A percentile compares a stretch with the other conserved stretches of the same genome.
These are phyloP conservation scores for Chydorus sphaericus DNA, from an alignment of 2,888 invertebrate genomes.

Conservation along the genomic window DNA sequence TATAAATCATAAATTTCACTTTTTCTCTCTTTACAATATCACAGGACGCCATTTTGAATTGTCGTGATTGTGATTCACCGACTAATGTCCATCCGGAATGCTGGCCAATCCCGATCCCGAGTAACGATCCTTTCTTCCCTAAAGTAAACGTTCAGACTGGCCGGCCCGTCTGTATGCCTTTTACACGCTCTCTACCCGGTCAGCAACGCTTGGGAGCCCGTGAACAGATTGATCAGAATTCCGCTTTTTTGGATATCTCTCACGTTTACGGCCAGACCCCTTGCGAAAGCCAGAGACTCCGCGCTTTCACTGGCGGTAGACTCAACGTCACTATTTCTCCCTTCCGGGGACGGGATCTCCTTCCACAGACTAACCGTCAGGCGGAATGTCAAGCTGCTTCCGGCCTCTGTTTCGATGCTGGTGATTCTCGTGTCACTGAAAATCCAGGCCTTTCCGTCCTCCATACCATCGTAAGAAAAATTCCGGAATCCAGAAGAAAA, in stretches of 20 bases:
- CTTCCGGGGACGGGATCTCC: constrained; percentile 50
- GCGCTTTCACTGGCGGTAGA: constrained; percentile 57
- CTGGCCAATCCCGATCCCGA: constrained; percentile 77
- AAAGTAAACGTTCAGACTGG: constrained; percentile 63
- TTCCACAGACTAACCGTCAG: constrained; percentile 50
- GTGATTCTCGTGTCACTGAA: constrained; percentile 83
- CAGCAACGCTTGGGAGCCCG: constrained; percentile 75
- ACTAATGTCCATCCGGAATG: constrained; percentile 84
- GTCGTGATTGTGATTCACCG: constrained; percentile 72
- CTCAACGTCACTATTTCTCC: constrained; percentile 67
- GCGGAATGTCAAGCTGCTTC: constrained; percentile 78
- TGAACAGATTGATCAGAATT: constrained; percentile 87
- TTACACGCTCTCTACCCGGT: constrained; percentile 84
- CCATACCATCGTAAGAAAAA: constrained; percentile 73
- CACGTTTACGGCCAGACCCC: constrained; percentile 79
- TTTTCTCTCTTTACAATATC: constrained; percentile 40
- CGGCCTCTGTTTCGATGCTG: constrained; percentile 74
- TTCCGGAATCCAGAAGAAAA: too few relatives aligned
- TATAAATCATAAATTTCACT: constrained; percentile 4
- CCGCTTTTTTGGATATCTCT: constrained; percentile 74
- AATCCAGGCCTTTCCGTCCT: constrained; percentile 78
- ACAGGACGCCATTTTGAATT: constrained; percentile 76
- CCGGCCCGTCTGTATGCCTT: constrained; percentile 75
- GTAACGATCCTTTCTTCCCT: constrained; percentile 77
- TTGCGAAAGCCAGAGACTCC: constrained; percentile 59